Evolutionary conservation across 2,888 invertebrate genomes (phyloP), one percentile per base, ranked within the genome.

Genomic region (Epinotia bilunana): DNA sequence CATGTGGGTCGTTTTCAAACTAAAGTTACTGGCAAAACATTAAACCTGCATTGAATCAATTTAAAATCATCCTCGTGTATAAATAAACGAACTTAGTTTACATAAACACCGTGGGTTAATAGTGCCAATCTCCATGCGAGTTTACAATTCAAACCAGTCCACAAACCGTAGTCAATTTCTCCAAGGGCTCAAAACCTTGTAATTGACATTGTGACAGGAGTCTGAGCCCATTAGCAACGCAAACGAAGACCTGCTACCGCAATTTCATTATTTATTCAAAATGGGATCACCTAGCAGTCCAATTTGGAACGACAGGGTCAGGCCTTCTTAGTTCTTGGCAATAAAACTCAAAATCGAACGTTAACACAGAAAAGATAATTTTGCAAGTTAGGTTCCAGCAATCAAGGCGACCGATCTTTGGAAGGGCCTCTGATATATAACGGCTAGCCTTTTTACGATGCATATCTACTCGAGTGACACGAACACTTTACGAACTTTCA

Each of bases 371-470:
- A 43, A 60, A 18, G 13, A 23, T 63, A 72, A 61, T 53, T 4
- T 62, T 67, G 73, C 11, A 11, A 68, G 57, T 43, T 55, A 57
- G 43, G 39, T 43, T 13, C 9, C 55, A 43, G 61, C 20, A 57
- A 75, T 75, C 75, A 43, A n/a, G 71, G 20, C 46, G 46, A 16
- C 75, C 75, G 75, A 75, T 75, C 75, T 73, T 33, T 11, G 20
- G 33, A 64, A 75, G 65, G 75, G 23, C 67, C 20, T 67, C 61
- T 67, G 57, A 62, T 60, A 70, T 71, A 70, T 68, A 75, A 72
- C 67, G 65, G 65, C 64, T 58, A 71, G 64, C 53, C 67, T 57
- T 75, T 74, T 75, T 75, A 72, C 65, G 75, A 75, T 72, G 62
- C 75, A 61, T 72, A 67, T 67, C 75, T 57, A 57, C 71, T 55